Evolutionary conservation across 1,140 invertebrate species (phyloP), one percentile per base, ranked within the genome.

Genomic region (Bombus confusus): DNA sequence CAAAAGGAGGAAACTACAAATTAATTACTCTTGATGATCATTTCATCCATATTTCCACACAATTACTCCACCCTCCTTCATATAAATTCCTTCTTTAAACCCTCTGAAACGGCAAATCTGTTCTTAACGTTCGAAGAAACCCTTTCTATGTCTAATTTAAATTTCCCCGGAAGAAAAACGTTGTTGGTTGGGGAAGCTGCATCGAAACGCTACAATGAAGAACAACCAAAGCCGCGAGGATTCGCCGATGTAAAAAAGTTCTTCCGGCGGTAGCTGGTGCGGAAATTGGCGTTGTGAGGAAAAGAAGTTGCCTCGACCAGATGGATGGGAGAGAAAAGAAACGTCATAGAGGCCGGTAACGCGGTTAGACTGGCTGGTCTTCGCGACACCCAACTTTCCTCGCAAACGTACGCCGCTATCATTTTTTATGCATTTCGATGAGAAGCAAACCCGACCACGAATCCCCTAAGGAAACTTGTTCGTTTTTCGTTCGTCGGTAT

Each of bases 251-350:
- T 31, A 47, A 52, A 73, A 87, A 88, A 78, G 86, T 88, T 88
- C 47, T 85, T 85, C 78, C 68, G 80, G 66, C 57, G 25, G 39
- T 39, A 62, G 82, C 59, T 85, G 78, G 43, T 57, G 82, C 59
- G 82, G 78, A 88, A 88, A 88, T 88, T 88, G 86, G 66, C 83
- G 73, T 81, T 76, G 71, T 75, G 41, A 43, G n/a, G 34, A 31
- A 37, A 52, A 72, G 39, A 87, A 84, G 68, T 83, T 80, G 37
- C 37, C 47, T n/a, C 57, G 59, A 52, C 68, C n/a, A 77, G 59
- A 78, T 85, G 47, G 68, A 74, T 80, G 15, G 64, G 39, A 37
- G 8, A 41, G 8, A 71, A 62, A 72, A 73, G 39, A 28, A 68
- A 52, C 66, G 47, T 3, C 57, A 28, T 22, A 41, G 43, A 18